A percentile compares a stretch with the other conserved stretches of the same genome.
Evolutionary conservation across 2,113 vertebrate species (phyloP).

Genomic region (Rhabdomys dilectus): DNA sequence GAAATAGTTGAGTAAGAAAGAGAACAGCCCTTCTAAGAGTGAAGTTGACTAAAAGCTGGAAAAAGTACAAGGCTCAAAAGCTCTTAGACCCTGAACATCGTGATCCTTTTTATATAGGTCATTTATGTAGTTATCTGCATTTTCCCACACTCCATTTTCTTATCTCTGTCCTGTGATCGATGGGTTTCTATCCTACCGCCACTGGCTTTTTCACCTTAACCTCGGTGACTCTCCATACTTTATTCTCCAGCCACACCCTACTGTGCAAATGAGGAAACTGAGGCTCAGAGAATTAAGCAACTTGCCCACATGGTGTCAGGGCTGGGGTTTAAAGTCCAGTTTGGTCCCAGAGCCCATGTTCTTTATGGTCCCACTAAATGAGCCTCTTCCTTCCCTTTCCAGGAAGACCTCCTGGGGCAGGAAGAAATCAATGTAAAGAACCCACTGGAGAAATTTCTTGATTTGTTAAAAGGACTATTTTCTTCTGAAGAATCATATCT

Average conservation of each 20-base stretch:
- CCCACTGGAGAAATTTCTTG: neutral
- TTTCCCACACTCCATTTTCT: neutral
- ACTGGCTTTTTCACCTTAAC: neutral
- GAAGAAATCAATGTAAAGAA: neutral
- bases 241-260: neutral
- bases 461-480: conserved; percentile 46
- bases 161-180: neutral
- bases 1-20: neutral
- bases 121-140: neutral
- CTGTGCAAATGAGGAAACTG: conserved; percentile 24
- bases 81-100: neutral
- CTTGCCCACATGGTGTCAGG: neutral
- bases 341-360: neutral
- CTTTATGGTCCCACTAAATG: neutral
- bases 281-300: neutral
- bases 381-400: neutral
- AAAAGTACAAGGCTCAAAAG: neutral
- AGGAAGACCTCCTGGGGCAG: neutral
- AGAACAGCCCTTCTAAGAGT: neutral
- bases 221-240: neutral
- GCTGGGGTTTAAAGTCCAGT: neutral
- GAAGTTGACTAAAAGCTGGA: neutral
- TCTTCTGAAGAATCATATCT: conserved; percentile 37
- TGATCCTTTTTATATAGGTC: too few species aligned
- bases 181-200: neutral